These are phyloP conservation scores for Melanostoma mellinum DNA, from an alignment of 2,888 invertebrate genomes.

Conservation along the genomic window DNA sequence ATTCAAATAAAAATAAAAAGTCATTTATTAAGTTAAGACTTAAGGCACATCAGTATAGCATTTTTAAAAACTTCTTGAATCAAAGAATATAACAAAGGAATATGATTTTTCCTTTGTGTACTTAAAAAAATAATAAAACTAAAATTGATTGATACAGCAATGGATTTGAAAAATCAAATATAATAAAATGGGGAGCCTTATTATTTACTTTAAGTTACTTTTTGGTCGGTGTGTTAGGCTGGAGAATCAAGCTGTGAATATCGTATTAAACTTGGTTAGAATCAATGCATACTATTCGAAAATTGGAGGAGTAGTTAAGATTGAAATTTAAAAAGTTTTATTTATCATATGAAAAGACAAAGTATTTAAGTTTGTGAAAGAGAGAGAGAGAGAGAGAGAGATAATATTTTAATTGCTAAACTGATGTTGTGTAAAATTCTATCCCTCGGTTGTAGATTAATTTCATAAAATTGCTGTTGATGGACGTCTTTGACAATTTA, in stretches of 20 bases:
- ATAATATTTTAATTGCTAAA: conserved; percentile 65
- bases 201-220: no score
- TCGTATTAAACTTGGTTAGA: no score
- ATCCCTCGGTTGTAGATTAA: neutral
- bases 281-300: neutral
- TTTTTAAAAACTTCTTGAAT: conserved; percentile 52
- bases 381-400: neutral
- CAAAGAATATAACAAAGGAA: conserved; percentile 9
- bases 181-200: no score
- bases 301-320: neutral
- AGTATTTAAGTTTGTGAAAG: neutral
- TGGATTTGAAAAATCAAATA: no score
- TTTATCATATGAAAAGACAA: no score
- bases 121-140: no score
- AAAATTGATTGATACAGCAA: no score
- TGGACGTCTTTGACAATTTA: conserved; percentile 42
- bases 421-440: conserved; percentile 57
- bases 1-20: neutral
- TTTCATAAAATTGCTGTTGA: conserved; percentile 12
- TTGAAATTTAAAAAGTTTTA: neutral
- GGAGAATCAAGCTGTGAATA: no score
- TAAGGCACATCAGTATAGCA: conserved; percentile 72
- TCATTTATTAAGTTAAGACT: conserved; percentile 5
- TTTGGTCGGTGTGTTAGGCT: no score
- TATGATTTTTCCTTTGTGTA: no score